Conservation (phyloP, 2,888 invertebrate species). For the Aethes cnicana region DNA sequence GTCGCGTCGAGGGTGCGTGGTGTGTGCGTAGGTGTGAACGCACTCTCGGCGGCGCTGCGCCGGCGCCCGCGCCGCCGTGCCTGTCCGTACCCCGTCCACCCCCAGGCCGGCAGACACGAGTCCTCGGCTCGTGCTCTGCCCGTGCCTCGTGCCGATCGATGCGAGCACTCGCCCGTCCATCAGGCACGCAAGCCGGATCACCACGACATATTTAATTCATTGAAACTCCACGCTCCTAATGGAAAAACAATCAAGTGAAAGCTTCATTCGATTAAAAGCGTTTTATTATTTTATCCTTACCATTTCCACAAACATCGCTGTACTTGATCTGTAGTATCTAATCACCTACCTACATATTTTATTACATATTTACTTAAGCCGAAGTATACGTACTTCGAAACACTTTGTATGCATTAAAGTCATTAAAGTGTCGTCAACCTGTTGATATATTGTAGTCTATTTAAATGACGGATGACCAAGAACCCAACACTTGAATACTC, state of each 20-base stretch:
- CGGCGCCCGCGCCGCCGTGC: constrained; percentile 38
- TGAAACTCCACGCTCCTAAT: constrained; percentile 57
- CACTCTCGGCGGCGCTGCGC: constrained; percentile 50
- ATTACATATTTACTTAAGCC: constrained; percentile 4
- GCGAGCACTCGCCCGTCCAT: constrained; percentile 47
- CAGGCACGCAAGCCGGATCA: constrained; percentile 51
- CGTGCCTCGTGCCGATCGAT: constrained; percentile 52
- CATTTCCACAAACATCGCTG: constrained; percentile 43
- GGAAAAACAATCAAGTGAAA: constrained; percentile 64
- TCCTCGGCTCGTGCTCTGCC: constrained; percentile 15
- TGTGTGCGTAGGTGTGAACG: constrained; percentile 71
- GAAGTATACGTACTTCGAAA: too few species aligned
- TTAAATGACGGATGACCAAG: constrained; percentile 5
- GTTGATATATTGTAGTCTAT: not conserved
- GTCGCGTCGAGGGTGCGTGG: constrained; percentile 55
- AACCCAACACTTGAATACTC: constrained; percentile 3
- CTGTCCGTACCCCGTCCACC: constrained; percentile 35
- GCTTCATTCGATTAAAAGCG: constrained; percentile 63
- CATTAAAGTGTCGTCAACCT: constrained; percentile 10
- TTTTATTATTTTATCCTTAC: constrained; percentile 52
- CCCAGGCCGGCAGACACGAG: constrained; percentile 39
- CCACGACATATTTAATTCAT: constrained; percentile 63
- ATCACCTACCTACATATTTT: not conserved
- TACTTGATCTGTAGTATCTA: constrained; percentile 34
- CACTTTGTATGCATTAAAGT: not conserved